phyloP scores from a whole-genome alignment of 2,113 vertebrate species.

The Cyprinodon brontotheroides region DNA sequence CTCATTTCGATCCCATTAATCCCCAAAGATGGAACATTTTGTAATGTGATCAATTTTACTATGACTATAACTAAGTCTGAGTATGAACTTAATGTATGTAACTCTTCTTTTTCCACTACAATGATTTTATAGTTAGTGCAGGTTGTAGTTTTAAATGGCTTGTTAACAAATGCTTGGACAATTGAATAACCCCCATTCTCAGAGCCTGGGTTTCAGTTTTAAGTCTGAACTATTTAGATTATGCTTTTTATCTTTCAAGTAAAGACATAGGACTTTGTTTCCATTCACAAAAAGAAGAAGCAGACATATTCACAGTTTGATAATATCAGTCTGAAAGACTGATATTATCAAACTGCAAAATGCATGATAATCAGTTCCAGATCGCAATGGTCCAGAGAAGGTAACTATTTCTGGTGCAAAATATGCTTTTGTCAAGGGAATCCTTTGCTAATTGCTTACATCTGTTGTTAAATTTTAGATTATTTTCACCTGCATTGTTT shows the following conservation, averaged over 20 bases:
- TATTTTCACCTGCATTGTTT: neutral
- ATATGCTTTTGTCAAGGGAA: too few relatives aligned
- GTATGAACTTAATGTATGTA: neutral
- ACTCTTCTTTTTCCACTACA: neutral
- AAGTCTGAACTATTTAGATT: neutral
- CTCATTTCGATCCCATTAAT: neutral
- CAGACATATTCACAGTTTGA: neutral
- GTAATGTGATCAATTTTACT: neutral
- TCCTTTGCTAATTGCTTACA: too few relatives aligned
- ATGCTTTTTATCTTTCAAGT: neutral
- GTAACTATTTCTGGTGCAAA: too few relatives aligned
- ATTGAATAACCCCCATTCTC: too few relatives aligned
- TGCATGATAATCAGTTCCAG: too few relatives aligned
- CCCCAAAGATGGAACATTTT: neutral
- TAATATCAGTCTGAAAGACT: too few relatives aligned
- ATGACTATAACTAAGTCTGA: neutral
- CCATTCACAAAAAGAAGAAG: neutral
- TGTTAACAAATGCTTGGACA: neutral
- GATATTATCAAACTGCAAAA: too few relatives aligned
- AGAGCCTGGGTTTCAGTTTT: neutral
- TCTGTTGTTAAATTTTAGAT: neutral
- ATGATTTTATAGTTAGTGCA: neutral
- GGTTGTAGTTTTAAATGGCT: neutral
- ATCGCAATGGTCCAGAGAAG: too few relatives aligned
- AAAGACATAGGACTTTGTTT: neutral